Evolutionary conservation across 2,888 invertebrate species (phyloP).

Genomic region (Idaea biselata): DNA sequence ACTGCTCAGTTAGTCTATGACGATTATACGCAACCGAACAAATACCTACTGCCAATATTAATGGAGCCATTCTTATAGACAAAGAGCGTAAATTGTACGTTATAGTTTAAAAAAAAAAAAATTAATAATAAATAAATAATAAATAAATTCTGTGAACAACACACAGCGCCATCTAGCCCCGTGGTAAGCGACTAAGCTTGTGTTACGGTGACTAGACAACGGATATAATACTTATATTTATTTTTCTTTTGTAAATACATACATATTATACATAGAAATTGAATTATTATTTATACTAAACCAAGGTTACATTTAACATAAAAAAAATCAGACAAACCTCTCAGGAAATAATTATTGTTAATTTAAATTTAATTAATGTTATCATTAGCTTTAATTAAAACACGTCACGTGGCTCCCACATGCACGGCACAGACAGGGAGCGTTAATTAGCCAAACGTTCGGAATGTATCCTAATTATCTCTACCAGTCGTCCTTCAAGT

Average conservation of each 20-base stretch:
- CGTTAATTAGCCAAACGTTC: slow-evolving; percentile 70
- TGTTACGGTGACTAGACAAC: no score
- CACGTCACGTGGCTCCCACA: slow-evolving; percentile 65
- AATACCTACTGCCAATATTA: neutral
- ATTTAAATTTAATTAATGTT: slow-evolving; percentile 14
- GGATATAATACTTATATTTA: no score
- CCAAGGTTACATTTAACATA: neutral
- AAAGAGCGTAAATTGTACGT: neutral
- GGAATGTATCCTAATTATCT: slow-evolving; percentile 64
- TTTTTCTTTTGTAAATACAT: no score
- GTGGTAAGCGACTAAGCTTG: no score
- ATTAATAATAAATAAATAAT: no score
- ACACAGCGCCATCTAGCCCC: no score
- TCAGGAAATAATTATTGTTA: slow-evolving; percentile 8
- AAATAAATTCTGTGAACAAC: no score
- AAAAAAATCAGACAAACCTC: neutral
- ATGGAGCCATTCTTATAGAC: neutral
- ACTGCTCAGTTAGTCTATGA: slow-evolving; percentile 10
- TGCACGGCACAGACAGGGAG: slow-evolving; percentile 45
- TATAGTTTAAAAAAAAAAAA: neutral
- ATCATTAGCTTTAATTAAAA: slow-evolving; percentile 12
- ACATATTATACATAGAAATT: no score
- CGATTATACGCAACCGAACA: neutral
- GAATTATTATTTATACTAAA: no score
- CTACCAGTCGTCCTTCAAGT: slow-evolving; percentile 17